Evolutionary conservation across 2,113 vertebrate species (phyloP).

Genomic region (Neopipo cinnamomea): DNA sequence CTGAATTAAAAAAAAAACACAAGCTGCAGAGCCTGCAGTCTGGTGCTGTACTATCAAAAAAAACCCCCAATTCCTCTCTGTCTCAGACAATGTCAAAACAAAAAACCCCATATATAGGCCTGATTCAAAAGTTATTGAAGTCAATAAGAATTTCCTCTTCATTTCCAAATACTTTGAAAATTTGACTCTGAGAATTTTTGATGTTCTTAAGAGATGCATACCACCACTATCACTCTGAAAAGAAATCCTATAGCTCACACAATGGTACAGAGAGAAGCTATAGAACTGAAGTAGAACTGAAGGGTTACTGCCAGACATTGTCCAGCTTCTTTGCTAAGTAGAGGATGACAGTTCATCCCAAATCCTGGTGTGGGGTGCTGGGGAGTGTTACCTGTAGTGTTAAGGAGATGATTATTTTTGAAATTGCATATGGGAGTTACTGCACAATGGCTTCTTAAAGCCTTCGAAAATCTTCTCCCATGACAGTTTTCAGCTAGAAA

Average conservation of each 20-base stretch:
- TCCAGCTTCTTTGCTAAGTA: neutral
- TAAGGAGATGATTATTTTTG: neutral
- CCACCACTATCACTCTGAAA: neutral
- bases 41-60: neutral
- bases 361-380: neutral
- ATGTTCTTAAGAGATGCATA: neutral
- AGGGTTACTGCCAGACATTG: neutral
- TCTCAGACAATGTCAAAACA: neutral
- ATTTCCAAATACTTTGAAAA: neutral
- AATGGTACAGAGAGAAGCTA: neutral
- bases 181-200: neutral
- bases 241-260: neutral
- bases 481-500: neutral
- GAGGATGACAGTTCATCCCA: neutral
- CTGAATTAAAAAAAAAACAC: neutral
- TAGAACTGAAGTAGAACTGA: fast-evolving
- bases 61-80: neutral
- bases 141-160: neutral
- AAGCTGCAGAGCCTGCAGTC: neutral
- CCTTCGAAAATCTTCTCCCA: neutral
- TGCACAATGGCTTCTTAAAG: neutral
- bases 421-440: neutral
- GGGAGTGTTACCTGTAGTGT: neutral
- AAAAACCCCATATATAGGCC: neutral
- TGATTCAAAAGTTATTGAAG: neutral